phyloP scores from a whole-genome alignment of 1,140 invertebrate genomes.

The Pseudomyrmex pallidus region DNA sequence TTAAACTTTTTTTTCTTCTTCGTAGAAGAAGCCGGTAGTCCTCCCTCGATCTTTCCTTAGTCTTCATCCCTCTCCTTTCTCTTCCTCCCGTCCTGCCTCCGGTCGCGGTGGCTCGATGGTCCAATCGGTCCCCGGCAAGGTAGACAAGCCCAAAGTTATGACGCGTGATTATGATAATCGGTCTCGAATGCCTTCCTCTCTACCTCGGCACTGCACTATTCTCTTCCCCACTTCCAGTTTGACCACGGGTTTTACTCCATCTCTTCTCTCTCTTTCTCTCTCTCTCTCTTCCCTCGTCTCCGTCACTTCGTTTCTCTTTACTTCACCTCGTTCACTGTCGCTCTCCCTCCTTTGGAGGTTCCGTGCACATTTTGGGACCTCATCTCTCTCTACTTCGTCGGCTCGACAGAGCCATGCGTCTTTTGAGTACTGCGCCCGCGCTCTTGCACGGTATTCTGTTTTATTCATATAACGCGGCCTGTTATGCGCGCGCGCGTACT shows the following conservation, averaged over 20 bases:
- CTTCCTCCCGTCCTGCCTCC: neutral
- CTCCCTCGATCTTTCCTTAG: slow-evolving; percentile 57
- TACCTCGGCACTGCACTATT: slow-evolving; percentile 60
- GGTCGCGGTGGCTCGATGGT: slow-evolving; percentile 67
- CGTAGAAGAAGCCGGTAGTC: slow-evolving; percentile 65
- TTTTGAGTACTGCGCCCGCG: slow-evolving; percentile 62
- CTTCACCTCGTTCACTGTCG: neutral
- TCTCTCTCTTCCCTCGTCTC: neutral
- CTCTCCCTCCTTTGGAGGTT: neutral
- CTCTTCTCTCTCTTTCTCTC: slow-evolving; percentile 22
- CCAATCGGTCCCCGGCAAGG: slow-evolving; percentile 75
- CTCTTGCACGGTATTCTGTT: slow-evolving; percentile 81
- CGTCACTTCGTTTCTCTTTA: slow-evolving; percentile 18
- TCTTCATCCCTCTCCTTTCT: slow-evolving; percentile 15
- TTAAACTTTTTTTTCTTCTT: slow-evolving; percentile 62
- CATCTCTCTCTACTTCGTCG: slow-evolving; percentile 40
- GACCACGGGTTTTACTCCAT: neutral
- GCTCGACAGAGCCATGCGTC: slow-evolving; percentile 64
- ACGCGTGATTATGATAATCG: slow-evolving; percentile 85
- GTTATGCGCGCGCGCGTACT: slow-evolving; percentile 66
- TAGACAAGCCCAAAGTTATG: slow-evolving; percentile 82
- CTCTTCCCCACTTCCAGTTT: slow-evolving; percentile 37
- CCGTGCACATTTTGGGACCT: slow-evolving; percentile 58
- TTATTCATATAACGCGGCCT: slow-evolving; percentile 77
- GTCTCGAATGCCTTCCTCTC: slow-evolving; percentile 75